Evolutionary conservation across 1,140 invertebrate species (phyloP).

Genomic region (Mizuhopecten yessoensis): DNA sequence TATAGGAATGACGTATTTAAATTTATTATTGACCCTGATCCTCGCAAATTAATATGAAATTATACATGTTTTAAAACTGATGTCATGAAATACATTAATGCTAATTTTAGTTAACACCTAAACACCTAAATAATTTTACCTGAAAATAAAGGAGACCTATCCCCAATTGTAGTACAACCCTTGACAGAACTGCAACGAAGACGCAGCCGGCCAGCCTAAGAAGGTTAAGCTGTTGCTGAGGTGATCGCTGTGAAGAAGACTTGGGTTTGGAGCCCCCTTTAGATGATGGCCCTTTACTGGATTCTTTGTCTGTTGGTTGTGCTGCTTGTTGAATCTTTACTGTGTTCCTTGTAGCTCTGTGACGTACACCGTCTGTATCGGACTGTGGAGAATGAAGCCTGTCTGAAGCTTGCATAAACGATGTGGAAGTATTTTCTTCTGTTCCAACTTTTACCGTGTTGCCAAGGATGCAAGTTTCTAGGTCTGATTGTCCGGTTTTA

Average conservation of each 20-base stretch:
- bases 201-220: slow-evolving; percentile 64
- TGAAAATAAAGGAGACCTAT: slow-evolving; percentile 62
- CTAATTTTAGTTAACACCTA: neutral
- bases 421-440: neutral
- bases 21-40: no score
- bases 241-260: neutral
- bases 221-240: slow-evolving; percentile 55
- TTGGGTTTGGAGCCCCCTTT: neutral
- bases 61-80: no score
- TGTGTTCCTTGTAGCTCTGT: slow-evolving; percentile 25
- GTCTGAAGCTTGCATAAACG: neutral
- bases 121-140: no score
- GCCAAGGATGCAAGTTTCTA: neutral
- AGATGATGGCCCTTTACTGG: neutral
- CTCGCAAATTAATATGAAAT: no score
- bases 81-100: no score
- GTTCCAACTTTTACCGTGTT: neutral
- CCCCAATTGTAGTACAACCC: slow-evolving; percentile 61
- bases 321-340: neutral
- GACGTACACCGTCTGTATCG: neutral
- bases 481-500: neutral
- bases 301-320: neutral
- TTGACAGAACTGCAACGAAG: slow-evolving; percentile 59
- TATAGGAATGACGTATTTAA: no score
- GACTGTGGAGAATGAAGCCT: neutral